Base-by-base conservation (phyloP, 2,888 invertebrate species). In the Tolmerus cingulatus region DNA sequence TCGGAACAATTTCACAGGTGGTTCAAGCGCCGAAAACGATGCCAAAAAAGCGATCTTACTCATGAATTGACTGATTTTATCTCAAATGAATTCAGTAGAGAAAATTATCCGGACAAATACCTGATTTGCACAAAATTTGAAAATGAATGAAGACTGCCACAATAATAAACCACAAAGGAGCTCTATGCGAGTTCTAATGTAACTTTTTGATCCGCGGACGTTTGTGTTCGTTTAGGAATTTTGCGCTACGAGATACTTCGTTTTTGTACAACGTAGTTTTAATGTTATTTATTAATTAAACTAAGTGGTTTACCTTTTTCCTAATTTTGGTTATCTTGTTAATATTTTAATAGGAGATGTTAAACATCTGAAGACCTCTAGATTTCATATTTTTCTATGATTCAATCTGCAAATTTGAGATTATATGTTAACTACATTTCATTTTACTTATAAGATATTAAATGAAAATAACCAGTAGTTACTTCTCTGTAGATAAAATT, bases 1-100 rank as follows among this genome's bases (percentile, higher is more conserved):
- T 92, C 66, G 89, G 91, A 79, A 90, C 89, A 19, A 89, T 90
- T 92, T 82, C 91, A 91, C 92, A 92, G 37, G 40, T 57, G 16
- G 74, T 74, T 27, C 87, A 77, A 76, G 89, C 90, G 87, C 90
- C 90, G 87, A 91, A 91, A n/a, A 91, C 91, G 87, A 90, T 92
- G 84, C 90, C 92, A 89, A 92, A 92, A 90, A 91, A 90, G 89
- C 90, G 91, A 87, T 88, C 57, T 87, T 87, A 88, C 86, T 89
- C 89, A 55, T 89, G 85, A 85, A 57, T 27, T 66, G 66, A 66
- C 66, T 82, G 57, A 82, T 82, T 34, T 34, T 66, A 82, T 57
- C 82, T 82, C 82, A 57, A 82, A 19, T 16, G 5, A 51, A 16
- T 81, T 81, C n/a, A 51, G n/a, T 81, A 34, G 51, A 27, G 12